Percentiles rank a stretch among this genome's conserved stretches.
Evolutionary conservation across 2,113 vertebrate genomes (phyloP).

Genomic region (Galemys pyrenaicus): DNA sequence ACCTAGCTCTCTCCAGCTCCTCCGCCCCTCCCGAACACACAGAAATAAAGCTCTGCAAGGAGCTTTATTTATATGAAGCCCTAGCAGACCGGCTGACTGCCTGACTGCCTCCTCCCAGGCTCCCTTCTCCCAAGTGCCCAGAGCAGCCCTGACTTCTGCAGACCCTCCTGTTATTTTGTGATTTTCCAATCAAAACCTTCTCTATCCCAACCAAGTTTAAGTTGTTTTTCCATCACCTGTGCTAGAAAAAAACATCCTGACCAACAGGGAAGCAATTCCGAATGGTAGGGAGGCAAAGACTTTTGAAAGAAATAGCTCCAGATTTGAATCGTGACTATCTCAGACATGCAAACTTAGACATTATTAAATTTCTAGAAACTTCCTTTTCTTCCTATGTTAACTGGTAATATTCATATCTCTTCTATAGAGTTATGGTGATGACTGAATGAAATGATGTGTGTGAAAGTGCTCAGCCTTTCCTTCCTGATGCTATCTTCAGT

Average conservation of each 20-base stretch:
- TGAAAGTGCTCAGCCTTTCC: not conserved
- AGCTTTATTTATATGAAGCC: too few species aligned
- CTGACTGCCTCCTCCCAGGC: not conserved
- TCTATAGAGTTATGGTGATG: not conserved
- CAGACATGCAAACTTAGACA: not conserved
- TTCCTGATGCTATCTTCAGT: not conserved
- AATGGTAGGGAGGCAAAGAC: not conserved
- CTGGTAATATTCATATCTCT: not conserved
- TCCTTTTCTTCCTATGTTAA: not conserved
- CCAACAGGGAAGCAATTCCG: not conserved
- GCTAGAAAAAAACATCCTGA: not conserved
- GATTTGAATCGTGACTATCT: not conserved
- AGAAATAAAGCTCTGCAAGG: not conserved
- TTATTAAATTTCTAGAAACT: not conserved
- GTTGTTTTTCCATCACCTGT: not conserved
- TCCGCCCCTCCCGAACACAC: not conserved
- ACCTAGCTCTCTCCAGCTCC: not conserved
- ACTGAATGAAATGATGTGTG: not conserved
- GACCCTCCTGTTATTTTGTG: not conserved
- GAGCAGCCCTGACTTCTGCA: not conserved
- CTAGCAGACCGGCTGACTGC: not conserved
- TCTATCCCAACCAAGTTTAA: not conserved
- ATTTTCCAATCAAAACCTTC: not conserved
- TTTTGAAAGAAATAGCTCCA: not conserved
- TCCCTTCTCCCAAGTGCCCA: not conserved